These are phyloP conservation scores for Drosophila trichaetosa DNA, from an alignment of 2,888 invertebrate genomes.

Conservation along the genomic window DNA sequence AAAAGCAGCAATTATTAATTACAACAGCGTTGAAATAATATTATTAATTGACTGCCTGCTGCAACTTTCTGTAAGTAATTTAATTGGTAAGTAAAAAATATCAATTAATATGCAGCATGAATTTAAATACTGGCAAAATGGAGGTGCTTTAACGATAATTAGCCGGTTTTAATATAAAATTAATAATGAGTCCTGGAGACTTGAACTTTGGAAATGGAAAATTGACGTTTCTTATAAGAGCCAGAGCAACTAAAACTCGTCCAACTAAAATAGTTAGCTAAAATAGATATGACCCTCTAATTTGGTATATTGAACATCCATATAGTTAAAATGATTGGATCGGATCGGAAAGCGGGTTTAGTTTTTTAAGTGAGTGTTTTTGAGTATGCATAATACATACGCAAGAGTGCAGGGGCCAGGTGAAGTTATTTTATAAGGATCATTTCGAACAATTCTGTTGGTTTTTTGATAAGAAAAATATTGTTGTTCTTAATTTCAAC, in stretches of 20 bases:
- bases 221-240: background rate
- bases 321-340: background rate
- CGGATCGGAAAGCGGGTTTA: background rate
- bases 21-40: background rate
- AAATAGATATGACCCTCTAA: background rate
- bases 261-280: background rate
- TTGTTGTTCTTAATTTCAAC: background rate
- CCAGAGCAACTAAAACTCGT: background rate
- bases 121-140: background rate
- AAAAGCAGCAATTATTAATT: background rate
- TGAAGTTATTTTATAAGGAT: background rate
- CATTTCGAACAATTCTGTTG: background rate
- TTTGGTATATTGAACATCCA: background rate
- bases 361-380: too few species aligned
- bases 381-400: background rate
- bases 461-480: background rate
- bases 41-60: too few species aligned
- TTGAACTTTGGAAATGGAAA: background rate
- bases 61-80: too few species aligned
- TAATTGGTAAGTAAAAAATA: background rate
- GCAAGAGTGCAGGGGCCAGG: background rate
- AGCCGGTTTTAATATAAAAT: background rate
- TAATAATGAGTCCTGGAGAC: background rate
- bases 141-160: background rate
- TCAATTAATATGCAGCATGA: background rate